Percentiles rank a stretch among this genome's conserved stretches.
Evolutionary conservation across 1,140 invertebrate genomes (phyloP).

Genomic region (Pomacea maculata): DNA sequence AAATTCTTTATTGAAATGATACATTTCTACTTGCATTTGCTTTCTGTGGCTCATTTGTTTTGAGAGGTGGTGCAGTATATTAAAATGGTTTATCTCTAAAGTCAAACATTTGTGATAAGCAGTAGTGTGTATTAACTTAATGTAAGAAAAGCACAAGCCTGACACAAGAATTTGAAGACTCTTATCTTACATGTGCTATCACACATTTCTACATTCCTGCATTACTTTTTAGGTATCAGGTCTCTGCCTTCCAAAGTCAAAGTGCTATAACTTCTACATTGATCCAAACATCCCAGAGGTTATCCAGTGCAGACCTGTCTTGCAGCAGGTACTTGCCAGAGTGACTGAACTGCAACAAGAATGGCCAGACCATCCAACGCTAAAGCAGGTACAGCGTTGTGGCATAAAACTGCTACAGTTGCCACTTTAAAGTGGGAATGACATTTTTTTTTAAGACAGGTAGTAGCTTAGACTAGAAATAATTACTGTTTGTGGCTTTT

Average conservation of each 20-base stretch:
- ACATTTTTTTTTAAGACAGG: no score
- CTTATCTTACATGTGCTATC: slow-evolving; percentile 5
- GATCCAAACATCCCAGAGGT: slow-evolving; percentile 84
- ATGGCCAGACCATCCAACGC: slow-evolving; percentile 90
- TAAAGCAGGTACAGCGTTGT: slow-evolving; percentile 73
- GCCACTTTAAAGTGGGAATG: no score
- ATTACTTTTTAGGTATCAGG: not conserved
- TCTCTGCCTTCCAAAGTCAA: slow-evolving; percentile 7
- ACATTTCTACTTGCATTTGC: no score
- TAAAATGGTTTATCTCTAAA: no score
- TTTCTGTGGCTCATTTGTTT: no score
- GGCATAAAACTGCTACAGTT: not conserved
- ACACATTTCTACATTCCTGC: slow-evolving; percentile 10
- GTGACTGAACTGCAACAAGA: slow-evolving; percentile 78
- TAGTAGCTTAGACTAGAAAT: no score
- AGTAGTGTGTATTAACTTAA: no score
- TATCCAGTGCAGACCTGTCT: slow-evolving; percentile 75
- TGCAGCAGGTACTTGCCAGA: slow-evolving; percentile 72
- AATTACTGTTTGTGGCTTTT: no score
- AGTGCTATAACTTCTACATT: slow-evolving; percentile 81
- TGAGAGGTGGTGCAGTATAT: no score
- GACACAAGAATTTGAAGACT: not conserved
- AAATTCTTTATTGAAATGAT: no score
- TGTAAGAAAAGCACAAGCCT: no score
- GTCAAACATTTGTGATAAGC: no score